Evolutionary conservation across 2,888 invertebrate species (phyloP).

Genomic region (Campoplex capitator): DNA sequence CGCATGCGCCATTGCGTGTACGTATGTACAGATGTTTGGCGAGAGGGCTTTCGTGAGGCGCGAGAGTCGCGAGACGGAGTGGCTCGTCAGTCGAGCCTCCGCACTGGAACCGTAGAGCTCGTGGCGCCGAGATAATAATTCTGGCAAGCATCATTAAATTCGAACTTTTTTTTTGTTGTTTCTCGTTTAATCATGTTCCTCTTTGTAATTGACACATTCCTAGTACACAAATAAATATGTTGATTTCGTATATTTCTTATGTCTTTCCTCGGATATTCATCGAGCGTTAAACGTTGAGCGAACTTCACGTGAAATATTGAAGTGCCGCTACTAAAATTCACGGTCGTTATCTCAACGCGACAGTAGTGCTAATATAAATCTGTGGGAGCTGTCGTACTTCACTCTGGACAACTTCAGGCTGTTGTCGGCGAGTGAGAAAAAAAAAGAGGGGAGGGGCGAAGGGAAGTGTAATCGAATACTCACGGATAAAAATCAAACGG

Average conservation of each 20-base stretch:
- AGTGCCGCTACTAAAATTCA: slow-evolving; percentile 3
- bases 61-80: slow-evolving; percentile 62
- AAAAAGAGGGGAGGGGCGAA: not conserved
- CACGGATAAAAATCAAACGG: slow-evolving; percentile 35
- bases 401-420: slow-evolving; percentile 33
- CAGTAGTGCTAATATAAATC: not conserved
- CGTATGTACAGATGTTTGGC: slow-evolving; percentile 6
- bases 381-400: slow-evolving; percentile 18
- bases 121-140: not conserved
- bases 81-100: slow-evolving; percentile 66
- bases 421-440: slow-evolving; percentile 7
- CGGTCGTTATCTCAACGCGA: not conserved
- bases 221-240: not conserved
- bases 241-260: not conserved
- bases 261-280: not conserved
- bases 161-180: not conserved
- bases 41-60: slow-evolving; percentile 22
- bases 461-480: slow-evolving; percentile 44
- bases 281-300: not conserved
- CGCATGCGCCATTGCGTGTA: slow-evolving; percentile 17
- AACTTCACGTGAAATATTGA: not conserved
- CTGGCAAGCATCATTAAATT: not conserved
- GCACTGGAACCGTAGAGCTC: slow-evolving; percentile 58
- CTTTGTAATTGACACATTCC: not conserved
- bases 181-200: not conserved